phyloP scores from a whole-genome alignment of 2,113 vertebrate species.

The Pitta sordida region DNA sequence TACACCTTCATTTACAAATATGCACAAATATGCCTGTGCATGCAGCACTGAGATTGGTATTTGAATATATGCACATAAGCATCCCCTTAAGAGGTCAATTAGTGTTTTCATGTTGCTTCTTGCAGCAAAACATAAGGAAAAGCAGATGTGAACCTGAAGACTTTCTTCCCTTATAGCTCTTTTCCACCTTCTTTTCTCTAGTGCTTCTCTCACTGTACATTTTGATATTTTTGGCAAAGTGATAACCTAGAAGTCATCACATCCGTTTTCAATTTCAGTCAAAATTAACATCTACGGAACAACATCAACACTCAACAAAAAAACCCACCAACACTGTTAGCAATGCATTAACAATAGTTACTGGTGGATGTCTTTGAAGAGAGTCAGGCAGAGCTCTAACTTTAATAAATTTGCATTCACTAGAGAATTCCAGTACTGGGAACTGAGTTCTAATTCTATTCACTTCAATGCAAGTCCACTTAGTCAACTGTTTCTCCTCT shows the following conservation, averaged over 20 bases:
- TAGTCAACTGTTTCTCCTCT: background rate
- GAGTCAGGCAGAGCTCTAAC: background rate
- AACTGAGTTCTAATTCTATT: background rate
- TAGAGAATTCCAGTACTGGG: background rate
- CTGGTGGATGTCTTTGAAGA: background rate
- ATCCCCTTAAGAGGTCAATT: background rate
- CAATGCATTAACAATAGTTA: background rate
- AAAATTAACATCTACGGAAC: background rate
- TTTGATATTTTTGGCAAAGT: background rate
- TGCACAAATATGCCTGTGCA: background rate
- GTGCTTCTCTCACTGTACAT: fast-evolving
- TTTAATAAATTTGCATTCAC: background rate
- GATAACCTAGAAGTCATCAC: background rate
- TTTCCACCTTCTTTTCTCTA: background rate
- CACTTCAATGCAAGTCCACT: background rate
- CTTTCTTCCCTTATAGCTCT: background rate
- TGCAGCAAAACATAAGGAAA: background rate
- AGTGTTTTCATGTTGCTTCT: background rate
- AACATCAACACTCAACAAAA: background rate
- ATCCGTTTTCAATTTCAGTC: background rate
- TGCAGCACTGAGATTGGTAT: background rate
- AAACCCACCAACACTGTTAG: background rate
- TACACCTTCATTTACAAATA: background rate
- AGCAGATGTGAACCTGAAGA: background rate
- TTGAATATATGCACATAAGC: background rate